Evolutionary conservation across 2,113 vertebrate genomes (phyloP).

Genomic region (Echinops telfairi): DNA sequence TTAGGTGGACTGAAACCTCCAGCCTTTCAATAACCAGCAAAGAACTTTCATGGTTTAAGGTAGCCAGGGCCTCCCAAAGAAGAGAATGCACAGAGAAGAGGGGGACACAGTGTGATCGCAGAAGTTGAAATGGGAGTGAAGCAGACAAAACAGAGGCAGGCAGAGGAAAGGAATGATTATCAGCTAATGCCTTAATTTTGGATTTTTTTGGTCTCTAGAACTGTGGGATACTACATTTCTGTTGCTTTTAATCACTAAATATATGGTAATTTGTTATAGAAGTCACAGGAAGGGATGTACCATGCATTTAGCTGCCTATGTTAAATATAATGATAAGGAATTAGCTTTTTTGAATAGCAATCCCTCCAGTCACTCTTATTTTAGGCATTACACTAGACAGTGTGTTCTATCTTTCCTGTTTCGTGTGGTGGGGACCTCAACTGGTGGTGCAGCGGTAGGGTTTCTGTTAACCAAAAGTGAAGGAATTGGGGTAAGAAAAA

Average conservation of each 20-base stretch:
- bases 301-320: not conserved
- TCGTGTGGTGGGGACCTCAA: not conserved
- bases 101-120: not conserved
- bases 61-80: not conserved
- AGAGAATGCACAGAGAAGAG: not conserved
- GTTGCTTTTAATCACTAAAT: not conserved
- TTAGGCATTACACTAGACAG: not conserved
- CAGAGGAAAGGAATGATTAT: not conserved
- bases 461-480: not conserved
- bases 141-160: not conserved
- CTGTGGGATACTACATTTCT: not conserved
- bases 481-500: not conserved
- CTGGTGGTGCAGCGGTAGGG: not conserved
- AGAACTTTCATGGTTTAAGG: not conserved
- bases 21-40: not conserved
- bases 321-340: conserved; percentile 13
- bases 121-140: not conserved
- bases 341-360: not conserved
- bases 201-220: not conserved
- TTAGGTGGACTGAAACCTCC: not conserved
- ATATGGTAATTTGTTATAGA: not conserved
- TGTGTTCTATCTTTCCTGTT: not conserved
- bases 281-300: not conserved
- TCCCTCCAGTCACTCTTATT: not conserved
- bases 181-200: not conserved